Conservation (phyloP, 2,113 vertebrate genomes). For the Ceyx melanurus region DNA sequence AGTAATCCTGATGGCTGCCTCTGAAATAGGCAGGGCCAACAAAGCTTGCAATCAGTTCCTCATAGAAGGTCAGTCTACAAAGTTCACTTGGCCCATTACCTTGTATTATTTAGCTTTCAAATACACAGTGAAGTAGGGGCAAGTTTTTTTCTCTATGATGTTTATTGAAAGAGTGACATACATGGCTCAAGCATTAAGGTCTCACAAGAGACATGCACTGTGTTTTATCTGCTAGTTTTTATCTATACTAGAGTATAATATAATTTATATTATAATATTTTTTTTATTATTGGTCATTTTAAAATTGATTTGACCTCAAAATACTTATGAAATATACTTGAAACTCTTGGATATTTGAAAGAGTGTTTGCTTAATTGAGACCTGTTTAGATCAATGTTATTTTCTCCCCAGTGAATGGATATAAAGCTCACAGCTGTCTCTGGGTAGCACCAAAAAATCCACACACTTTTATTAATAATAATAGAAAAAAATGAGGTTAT, state of each 20-base stretch:
- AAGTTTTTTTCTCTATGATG: neutral
- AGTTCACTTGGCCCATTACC: neutral
- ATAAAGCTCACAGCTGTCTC: neutral
- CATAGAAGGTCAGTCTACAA: neutral
- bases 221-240: neutral
- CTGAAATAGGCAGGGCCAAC: neutral
- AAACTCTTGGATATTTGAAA: neutral
- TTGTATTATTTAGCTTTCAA: neutral
- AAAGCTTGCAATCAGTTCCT: neutral
- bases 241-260: too few relatives aligned
- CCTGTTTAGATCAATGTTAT: neutral
- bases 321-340: neutral
- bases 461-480: neutral
- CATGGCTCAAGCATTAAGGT: neutral
- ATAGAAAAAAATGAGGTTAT: neutral
- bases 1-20: accelerated
- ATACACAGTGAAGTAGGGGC: neutral
- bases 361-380: neutral
- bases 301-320: neutral
- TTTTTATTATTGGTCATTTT: neutral
- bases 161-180: neutral
- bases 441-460: neutral
- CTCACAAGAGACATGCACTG: neutral
- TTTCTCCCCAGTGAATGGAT: neutral
- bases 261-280: too few relatives aligned